Conservation (phyloP, 92 coral and sea anemone species). For the Muricea muricata region DNA sequence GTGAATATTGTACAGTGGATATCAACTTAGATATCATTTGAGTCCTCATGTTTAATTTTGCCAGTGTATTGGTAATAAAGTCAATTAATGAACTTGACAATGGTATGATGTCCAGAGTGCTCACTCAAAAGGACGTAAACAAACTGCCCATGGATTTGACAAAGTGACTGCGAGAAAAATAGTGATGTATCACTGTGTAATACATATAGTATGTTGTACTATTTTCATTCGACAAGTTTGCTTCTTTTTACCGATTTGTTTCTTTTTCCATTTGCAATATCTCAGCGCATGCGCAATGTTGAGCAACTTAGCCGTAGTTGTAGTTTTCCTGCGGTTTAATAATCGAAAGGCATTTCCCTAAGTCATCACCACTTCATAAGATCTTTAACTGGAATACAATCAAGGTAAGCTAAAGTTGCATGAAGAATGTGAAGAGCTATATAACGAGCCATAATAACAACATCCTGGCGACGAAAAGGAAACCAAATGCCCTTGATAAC, state of each 20-base stretch:
- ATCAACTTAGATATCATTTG: background rate
- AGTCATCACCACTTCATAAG: no score
- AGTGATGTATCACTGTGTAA: background rate
- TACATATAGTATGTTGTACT: background rate
- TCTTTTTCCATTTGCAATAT: background rate
- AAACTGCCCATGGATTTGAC: background rate
- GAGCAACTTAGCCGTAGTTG: background rate
- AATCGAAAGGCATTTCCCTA: no score
- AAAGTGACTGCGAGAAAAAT: background rate
- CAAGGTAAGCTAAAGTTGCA: no score
- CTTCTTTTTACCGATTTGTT: background rate
- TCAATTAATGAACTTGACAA: no score
- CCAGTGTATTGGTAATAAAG: background rate
- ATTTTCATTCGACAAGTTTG: background rate
- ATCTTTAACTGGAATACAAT: no score
- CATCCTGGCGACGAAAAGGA: no score
- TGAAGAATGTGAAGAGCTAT: no score
- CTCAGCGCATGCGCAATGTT: background rate
- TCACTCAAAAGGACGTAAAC: background rate
- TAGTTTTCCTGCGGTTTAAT: no score
- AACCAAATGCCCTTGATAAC: no score
- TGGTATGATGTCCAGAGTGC: no score
- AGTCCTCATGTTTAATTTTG: no score
- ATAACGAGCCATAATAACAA: no score
- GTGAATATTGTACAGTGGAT: background rate